Base-by-base conservation (phyloP, 1,140 invertebrate genomes). In the Neoseiulus cucumeris region DNA sequence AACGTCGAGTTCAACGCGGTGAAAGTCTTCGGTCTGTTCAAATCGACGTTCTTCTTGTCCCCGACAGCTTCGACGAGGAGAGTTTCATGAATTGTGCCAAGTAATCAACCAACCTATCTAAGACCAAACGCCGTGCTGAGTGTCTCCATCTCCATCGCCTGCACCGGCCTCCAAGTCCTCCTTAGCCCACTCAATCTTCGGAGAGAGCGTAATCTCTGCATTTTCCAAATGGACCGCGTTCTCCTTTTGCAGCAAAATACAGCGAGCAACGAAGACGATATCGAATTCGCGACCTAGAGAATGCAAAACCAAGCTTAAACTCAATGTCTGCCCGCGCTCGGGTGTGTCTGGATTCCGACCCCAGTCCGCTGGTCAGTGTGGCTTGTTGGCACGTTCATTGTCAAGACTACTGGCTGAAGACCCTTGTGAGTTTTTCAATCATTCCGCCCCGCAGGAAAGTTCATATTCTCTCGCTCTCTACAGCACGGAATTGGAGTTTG, bases 331-430 rank as follows among this genome's bases (percentile, higher is more conserved):
- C 45, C 70, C 84, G 89, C 75, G 92, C 89, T 80, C 79, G 91
- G 12, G 91, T 91, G 65, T 91, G 89, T 74, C 85, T 91, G 79
- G 82, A 84, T 68, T 76, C 79, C 18, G 91, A 90, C 73, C 81
- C 81, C 47, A 87, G 86, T 66, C 90, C 91, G n/a, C 84, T 92
- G 14, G 87, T 90, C 18, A 94, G 90, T 0, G 85, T 91, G 44
- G 87, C 87, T 72, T 95, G 91, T 75, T 95, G 91, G 91, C 91
- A 95, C 76, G 89, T 93, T 0, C 87, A 94, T 75, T 95, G 90
- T 73, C 89, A 93, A 77, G 83, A 86, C 59, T 95, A 91, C 74
- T 95, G 91, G 91, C 77, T 93, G 1, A 84, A 87, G 71, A 90
- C 89, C 17, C 76, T 94, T 72, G 83, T 84, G 75, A 79, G 72